phyloP scores from a whole-genome alignment of 1,140 invertebrate species.

The Calephelis virginiensis region DNA sequence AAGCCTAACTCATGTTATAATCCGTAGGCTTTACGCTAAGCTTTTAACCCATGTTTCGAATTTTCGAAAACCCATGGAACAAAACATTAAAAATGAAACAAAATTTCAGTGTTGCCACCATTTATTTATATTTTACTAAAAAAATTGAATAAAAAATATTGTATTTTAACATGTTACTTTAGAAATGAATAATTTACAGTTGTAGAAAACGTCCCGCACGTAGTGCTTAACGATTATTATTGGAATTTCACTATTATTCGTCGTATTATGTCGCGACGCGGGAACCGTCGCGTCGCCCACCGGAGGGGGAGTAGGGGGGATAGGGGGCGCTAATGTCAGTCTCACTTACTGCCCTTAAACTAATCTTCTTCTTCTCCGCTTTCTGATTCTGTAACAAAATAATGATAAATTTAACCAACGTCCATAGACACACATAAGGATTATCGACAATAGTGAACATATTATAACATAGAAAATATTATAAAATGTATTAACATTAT shows the following conservation, averaged over 20 bases:
- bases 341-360: slow-evolving; percentile 72
- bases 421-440: neutral
- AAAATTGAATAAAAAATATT: slow-evolving; percentile 79
- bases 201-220: slow-evolving; percentile 61
- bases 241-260: slow-evolving; percentile 17
- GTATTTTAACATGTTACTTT: slow-evolving; percentile 75
- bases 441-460: neutral
- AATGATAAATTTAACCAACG: neutral
- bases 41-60: too few species aligned
- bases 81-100: slow-evolving; percentile 48
- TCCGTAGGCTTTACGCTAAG: too few species aligned
- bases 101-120: slow-evolving; percentile 61
- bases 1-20: too few species aligned
- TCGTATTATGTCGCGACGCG: slow-evolving; percentile 21
- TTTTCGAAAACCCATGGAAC: too few species aligned
- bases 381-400: slow-evolving; percentile 54
- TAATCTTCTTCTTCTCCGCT: slow-evolving; percentile 72
- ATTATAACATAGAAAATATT: too few species aligned
- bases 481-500: too few species aligned
- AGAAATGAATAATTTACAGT: slow-evolving; percentile 73
- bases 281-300: slow-evolving; percentile 11
- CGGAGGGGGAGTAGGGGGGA: slow-evolving; percentile 29
- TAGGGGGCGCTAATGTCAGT: slow-evolving; percentile 61
- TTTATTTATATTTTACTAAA: slow-evolving; percentile 76
- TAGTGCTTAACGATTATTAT: slow-evolving; percentile 12